Evolutionary conservation across 2,113 vertebrate species (phyloP).

Genomic region (Dryoscopus gambensis): DNA sequence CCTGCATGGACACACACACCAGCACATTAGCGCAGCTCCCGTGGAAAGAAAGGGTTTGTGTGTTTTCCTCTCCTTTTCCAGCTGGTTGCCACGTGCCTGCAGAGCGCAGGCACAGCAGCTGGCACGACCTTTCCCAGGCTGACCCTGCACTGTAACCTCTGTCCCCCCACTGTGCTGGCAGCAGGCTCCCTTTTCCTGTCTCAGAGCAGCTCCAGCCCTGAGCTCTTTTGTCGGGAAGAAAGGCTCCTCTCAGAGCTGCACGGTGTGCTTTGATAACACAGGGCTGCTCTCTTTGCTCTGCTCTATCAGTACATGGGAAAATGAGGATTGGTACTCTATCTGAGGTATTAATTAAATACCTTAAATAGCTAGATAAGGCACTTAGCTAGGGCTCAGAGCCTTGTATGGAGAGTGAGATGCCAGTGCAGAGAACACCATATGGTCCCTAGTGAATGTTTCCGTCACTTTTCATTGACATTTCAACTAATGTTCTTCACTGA

Average conservation of each 20-base stretch:
- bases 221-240: not conserved
- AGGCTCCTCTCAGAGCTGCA: not conserved
- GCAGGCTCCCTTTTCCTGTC: not conserved
- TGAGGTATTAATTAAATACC: slow-evolving; percentile 11
- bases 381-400: not conserved
- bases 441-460: not conserved
- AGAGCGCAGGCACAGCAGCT: accelerated
- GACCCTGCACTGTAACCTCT: not conserved
- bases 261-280: not conserved
- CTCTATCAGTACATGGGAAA: not conserved
- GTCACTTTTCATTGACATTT: not conserved
- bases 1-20: not conserved
- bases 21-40: not conserved
- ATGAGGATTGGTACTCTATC: not conserved
- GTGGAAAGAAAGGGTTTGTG: not conserved
- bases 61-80: not conserved
- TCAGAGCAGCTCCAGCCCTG: not conserved
- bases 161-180: not conserved
- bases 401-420: not conserved
- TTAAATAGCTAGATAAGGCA: slow-evolving; percentile 9
- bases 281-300: not conserved
- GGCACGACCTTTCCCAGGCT: not conserved
- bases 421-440: not conserved
- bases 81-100: not conserved
- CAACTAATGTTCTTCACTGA: not conserved